Evolutionary conservation across 2,888 invertebrate genomes (phyloP).

Genomic region (Amorpha juglandis): DNA sequence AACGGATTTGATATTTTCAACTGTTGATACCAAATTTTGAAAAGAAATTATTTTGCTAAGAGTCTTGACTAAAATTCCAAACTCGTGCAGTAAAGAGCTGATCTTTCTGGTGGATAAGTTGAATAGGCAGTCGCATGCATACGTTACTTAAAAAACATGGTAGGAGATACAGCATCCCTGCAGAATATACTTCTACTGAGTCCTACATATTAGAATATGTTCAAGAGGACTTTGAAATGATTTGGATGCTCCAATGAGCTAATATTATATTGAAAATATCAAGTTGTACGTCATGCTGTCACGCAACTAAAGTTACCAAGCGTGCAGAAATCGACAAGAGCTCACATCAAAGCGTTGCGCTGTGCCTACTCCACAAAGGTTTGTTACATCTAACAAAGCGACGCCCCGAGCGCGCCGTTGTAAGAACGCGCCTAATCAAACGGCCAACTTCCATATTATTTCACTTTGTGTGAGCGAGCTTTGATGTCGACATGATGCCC

Average conservation of each 20-base stretch:
- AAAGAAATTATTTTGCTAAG: background rate
- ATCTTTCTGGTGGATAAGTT: too few species aligned
- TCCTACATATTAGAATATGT: too few species aligned
- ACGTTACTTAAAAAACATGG: too few species aligned
- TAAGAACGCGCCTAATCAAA: conserved; percentile 81
- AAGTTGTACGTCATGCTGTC: conserved; percentile 34
- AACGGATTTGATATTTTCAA: conserved; percentile 44
- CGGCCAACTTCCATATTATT: conserved; percentile 66
- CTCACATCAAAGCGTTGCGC: conserved; percentile 62
- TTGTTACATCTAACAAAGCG: conserved; percentile 62
- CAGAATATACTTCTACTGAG: too few species aligned
- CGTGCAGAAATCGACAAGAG: conserved; percentile 69
- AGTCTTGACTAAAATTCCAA: too few species aligned
- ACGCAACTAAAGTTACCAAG: conserved; percentile 47
- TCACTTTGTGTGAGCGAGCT: conserved; percentile 78
- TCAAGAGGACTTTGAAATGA: background rate
- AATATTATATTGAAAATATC: background rate
- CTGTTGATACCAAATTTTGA: conserved; percentile 21
- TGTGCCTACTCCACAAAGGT: conserved; percentile 62
- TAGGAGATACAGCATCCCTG: too few species aligned
- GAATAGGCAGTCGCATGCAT: too few species aligned
- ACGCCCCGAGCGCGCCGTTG: conserved; percentile 62
- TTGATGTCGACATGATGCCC: conserved; percentile 73
- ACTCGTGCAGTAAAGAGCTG: background rate
- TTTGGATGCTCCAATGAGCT: conserved; percentile 25